Percentiles rank a stretch among this genome's conserved stretches.
These are phyloP conservation scores for Drosophila bunnanda DNA, from an alignment of 2,888 invertebrate genomes.

Conservation along the genomic window DNA sequence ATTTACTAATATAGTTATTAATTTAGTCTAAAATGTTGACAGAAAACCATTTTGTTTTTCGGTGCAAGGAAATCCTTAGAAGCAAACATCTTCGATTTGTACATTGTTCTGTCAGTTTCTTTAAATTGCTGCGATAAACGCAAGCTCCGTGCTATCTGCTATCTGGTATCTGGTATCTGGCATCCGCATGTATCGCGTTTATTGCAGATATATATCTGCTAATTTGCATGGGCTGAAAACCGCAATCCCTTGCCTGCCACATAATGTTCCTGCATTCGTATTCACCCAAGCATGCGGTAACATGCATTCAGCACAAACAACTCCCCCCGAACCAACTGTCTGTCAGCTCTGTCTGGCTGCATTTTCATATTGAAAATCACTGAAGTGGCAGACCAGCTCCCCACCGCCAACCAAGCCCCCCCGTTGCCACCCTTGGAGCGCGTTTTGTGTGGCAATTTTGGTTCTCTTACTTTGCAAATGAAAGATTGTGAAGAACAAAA, in stretches of 20 bases:
- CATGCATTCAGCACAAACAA: conserved; percentile 45
- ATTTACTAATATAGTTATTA: not conserved
- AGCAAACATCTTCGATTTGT: not conserved
- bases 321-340: conserved; percentile 29
- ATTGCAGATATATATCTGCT: conserved; percentile 43
- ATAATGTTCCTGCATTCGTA: conserved; percentile 63
- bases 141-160: conserved; percentile 15
- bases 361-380: conserved; percentile 79
- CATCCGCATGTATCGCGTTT: conserved; percentile 27
- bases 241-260: conserved; percentile 69
- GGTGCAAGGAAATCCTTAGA: not conserved
- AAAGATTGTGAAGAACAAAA: conserved; percentile 26
- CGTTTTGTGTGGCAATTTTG: conserved; percentile 58
- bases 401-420: conserved; percentile 37
- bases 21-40: no score
- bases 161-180: conserved; percentile 3
- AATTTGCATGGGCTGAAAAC: conserved; percentile 63
- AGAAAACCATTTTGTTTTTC: not conserved
- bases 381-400: conserved; percentile 73
- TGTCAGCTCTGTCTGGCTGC: conserved; percentile 65
- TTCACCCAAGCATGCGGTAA: conserved; percentile 62
- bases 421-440: conserved; percentile 17
- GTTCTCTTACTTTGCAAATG: conserved; percentile 54
- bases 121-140: conserved; percentile 30
- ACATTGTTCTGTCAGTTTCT: not conserved